phyloP scores from a whole-genome alignment of 2,888 invertebrate genomes.

The Sarcophaga rosellei region DNA sequence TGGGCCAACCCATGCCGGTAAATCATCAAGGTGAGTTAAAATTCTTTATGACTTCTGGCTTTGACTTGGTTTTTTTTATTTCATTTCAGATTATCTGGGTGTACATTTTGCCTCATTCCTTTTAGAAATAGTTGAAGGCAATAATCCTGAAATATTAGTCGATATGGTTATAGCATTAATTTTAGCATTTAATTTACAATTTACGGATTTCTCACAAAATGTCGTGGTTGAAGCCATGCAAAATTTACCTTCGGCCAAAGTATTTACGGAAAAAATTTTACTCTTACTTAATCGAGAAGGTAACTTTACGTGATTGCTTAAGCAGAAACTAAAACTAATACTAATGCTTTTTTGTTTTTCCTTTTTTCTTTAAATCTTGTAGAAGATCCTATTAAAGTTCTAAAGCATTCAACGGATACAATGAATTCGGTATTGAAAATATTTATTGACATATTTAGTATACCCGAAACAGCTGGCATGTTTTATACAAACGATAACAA shows the following conservation, averaged over 20 bases:
- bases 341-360: no score
- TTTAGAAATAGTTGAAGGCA: slow-evolving; percentile 91
- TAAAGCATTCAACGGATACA: slow-evolving; percentile 89
- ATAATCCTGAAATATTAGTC: slow-evolving; percentile 91
- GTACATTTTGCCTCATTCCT: slow-evolving; percentile 90
- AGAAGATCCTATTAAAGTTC: slow-evolving; percentile 94
- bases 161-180: slow-evolving; percentile 92
- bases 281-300: slow-evolving; percentile 95
- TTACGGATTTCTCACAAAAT: slow-evolving; percentile 86
- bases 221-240: slow-evolving; percentile 87
- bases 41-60: not conserved
- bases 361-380: slow-evolving; percentile 71
- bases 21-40: slow-evolving; percentile 89
- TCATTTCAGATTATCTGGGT: slow-evolving; percentile 90
- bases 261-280: slow-evolving; percentile 94
- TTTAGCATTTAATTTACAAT: slow-evolving; percentile 95
- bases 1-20: slow-evolving; percentile 94
- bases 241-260: slow-evolving; percentile 88
- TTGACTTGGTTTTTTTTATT: not conserved
- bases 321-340: no score
- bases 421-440: slow-evolving; percentile 94
- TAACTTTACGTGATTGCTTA: slow-evolving; percentile 75
- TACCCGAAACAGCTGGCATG: slow-evolving; percentile 89
- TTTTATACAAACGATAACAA: slow-evolving; percentile 98
- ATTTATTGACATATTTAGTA: slow-evolving; percentile 92